phyloP scores from a whole-genome alignment of 2,113 vertebrate genomes.

The Bothrops jararaca region DNA sequence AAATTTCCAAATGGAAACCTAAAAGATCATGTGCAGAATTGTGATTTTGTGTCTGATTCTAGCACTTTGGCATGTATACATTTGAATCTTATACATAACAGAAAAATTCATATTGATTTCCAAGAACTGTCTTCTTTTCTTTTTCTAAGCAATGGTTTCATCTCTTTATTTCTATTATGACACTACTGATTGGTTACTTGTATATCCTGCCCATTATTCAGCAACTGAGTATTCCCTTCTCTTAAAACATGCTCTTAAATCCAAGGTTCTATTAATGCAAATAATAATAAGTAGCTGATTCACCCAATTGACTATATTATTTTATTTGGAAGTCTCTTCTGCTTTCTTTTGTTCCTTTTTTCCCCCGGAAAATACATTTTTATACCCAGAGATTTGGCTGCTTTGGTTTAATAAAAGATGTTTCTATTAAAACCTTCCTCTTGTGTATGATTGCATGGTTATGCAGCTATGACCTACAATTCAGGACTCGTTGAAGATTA shows the following conservation, averaged over 20 bases:
- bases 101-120: neutral
- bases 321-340: neutral
- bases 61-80: neutral
- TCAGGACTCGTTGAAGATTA: neutral
- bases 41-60: neutral
- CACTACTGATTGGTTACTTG: neutral
- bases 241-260: neutral
- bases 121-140: neutral
- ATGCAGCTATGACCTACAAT: neutral
- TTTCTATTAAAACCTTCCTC: neutral
- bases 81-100: neutral
- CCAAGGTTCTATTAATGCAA: neutral
- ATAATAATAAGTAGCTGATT: neutral
- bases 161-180: neutral
- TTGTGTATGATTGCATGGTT: neutral
- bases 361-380: neutral
- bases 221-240: neutral
- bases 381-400: neutral
- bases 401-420: neutral
- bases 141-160: neutral
- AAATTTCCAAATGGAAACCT: neutral
- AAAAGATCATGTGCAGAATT: conserved; percentile 8
- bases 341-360: neutral
- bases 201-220: neutral
- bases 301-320: neutral